phyloP scores from a whole-genome alignment of 2,888 invertebrate genomes.

The Chaitophorus viminalis region DNA sequence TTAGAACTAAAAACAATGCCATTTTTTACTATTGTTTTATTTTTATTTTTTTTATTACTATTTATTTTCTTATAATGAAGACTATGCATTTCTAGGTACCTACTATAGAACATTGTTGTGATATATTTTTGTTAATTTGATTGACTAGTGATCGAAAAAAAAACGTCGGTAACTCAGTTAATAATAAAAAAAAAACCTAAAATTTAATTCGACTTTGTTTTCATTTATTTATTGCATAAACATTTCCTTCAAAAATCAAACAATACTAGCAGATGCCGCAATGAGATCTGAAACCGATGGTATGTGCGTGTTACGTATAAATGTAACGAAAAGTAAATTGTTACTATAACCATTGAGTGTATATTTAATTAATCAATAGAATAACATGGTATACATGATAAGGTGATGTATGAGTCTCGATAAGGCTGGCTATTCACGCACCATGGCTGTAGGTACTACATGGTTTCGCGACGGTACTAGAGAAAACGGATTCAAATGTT shows the following conservation, averaged over 20 bases:
- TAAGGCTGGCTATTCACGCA: too few relatives aligned
- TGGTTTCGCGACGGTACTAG: too few relatives aligned
- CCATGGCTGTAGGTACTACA: too few relatives aligned
- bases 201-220: constrained; percentile 30
- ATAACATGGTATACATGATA: too few relatives aligned
- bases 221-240: constrained; percentile 22
- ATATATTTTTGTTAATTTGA: constrained; percentile 60
- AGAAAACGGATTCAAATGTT: too few relatives aligned
- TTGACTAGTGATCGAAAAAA: constrained; percentile 16
- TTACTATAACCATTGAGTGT: too few relatives aligned
- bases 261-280: not conserved
- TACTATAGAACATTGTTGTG: constrained; percentile 60
- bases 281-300: not conserved
- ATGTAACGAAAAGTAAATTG: not conserved
- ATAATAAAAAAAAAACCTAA: constrained; percentile 50
- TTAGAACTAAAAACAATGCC: constrained; percentile 38
- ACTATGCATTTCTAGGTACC: constrained; percentile 45
- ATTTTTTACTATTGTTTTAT: constrained; percentile 50
- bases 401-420: too few relatives aligned
- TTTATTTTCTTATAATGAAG: constrained; percentile 55
- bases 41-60: constrained; percentile 30
- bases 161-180: constrained; percentile 22
- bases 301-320: not conserved
- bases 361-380: too few relatives aligned
- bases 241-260: not conserved